Base-by-base conservation (phyloP, 2,113 vertebrate genomes). In the Ia io region DNA sequence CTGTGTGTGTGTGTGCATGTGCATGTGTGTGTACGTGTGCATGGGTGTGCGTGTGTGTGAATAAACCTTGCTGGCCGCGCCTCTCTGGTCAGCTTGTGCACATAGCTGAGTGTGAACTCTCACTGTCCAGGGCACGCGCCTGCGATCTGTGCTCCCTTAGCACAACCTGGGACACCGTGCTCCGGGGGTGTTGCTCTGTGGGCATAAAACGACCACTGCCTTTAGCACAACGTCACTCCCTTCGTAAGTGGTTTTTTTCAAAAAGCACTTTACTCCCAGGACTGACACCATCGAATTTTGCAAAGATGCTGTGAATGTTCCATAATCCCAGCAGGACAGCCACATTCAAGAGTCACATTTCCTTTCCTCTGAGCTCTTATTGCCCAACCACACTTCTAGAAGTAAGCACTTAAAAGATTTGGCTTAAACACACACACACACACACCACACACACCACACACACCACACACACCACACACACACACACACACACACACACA, bases 231-330 rank as follows among this genome's bases (percentile, higher is more conserved):
- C 70, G 10, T 51, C 63, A 47, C 42, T 83, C 69, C 30, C 17
- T 71, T 76, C 53, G 9, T 73, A 84, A 78, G 42, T 83, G 35
- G 6, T 37, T 65, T 91, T 91, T 92, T 28, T 84, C 5, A 12
- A 80, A 95, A 90, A 93, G 37, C 90, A 63, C 78, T 74, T 96
- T 79, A 47, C 16, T 94, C 59, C 51, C 44, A 74, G 83, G 63
- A 69, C 1, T 10, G 25, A 85, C 93, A 49, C 44, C 28, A 2
- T 2, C 30, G 56, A 77, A 40, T 73, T 92, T 49, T 92, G 44
- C 59, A 23, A 74, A 79, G n/a, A 79, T 47, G 84, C 56, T 82
- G 5, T 3, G 20, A 32, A 9, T 65, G 47, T 88, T 76, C 61
- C 28, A 32, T n/a, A 59, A 71, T 74, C 65, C 20, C 92, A 87